phyloP scores from a whole-genome alignment of 1,140 invertebrate genomes.

The Dreissena rostriformis region DNA sequence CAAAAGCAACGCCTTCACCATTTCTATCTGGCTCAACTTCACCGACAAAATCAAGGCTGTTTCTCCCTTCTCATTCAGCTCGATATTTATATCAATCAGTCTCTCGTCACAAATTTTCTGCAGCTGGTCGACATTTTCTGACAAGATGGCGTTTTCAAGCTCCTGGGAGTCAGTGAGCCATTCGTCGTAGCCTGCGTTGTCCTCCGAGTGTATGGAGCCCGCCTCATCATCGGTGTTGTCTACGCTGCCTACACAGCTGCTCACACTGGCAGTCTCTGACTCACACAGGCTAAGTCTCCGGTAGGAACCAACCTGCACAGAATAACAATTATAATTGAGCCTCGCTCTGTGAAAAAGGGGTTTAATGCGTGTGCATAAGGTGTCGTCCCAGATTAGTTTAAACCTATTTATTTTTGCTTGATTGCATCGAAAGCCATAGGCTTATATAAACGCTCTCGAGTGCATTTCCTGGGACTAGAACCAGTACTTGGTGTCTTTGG shows the following conservation, averaged over 20 bases:
- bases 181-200: constrained; percentile 21
- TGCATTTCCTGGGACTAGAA: too few relatives aligned
- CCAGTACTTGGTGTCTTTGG: too few relatives aligned
- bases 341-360: too few relatives aligned
- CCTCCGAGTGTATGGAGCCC: constrained; percentile 35
- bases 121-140: constrained; percentile 41
- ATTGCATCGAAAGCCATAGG: too few relatives aligned
- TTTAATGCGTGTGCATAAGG: too few relatives aligned
- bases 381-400: too few relatives aligned
- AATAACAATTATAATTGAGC: too few relatives aligned
- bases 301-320: constrained; percentile 15
- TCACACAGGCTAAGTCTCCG: constrained; percentile 40
- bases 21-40: constrained; percentile 59
- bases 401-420: too few relatives aligned
- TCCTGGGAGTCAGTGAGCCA: constrained; percentile 41
- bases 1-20: constrained; percentile 63
- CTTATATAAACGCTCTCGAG: too few relatives aligned
- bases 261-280: constrained; percentile 35
- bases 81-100: constrained; percentile 61
- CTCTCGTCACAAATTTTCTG: constrained; percentile 42
- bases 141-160: constrained; percentile 50
- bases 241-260: constrained; percentile 13
- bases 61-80: constrained; percentile 65
- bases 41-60: constrained; percentile 68
- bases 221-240: constrained; percentile 47